Evolutionary conservation across 2,888 invertebrate genomes (phyloP), one percentile per base, ranked within the genome.

Genomic region (Calameuta pallipes): DNA sequence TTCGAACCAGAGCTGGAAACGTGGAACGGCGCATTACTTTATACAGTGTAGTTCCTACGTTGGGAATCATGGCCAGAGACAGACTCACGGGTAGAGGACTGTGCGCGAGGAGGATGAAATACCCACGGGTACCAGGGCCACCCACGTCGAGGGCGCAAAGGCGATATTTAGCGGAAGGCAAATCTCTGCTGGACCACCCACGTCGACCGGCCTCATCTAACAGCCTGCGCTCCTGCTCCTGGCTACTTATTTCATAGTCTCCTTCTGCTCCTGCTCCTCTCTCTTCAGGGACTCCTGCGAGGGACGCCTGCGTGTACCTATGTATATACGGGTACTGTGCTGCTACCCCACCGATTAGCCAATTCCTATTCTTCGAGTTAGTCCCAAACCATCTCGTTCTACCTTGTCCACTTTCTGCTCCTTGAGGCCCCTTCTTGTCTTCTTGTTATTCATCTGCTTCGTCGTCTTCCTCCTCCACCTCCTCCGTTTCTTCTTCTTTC

Each of bases 81-180:
- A 31, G 68, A 35, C 56, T 13, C 30, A 75, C 35, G 68, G 78
- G 11, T 34, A 4, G 13, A 71, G 78, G 31, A 12, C 36, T 34
- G 81, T 80, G 78, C 80, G 82, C 80, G 73, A 75, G 73, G 15
- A 80, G 83, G 80, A 80, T 79, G 79, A 79, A 80, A 81, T 81
- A 80, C 78, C 79, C 80, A 78, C 82, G 78, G 80, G 79, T 78
- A 78, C 79, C 76, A 78, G 76, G 90, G 86, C 91, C 91, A 90
- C 90, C 90, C 90, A 90, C 89, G 89, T 88, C 84, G 90, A 87
- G 88, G 89, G 90, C 89, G 89, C 89, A 88, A 89, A 90, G 90
- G 88, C 90, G 90, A 90, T 90, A 90, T 90, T 90, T 90, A 90
- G 90, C 90, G 89, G 89, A 90, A 90, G 90, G 90, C 90, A 90